A percentile compares a stretch with the other conserved stretches of the same genome.
phyloP scores from a whole-genome alignment of 1,140 invertebrate species.

The Gryllus bimaculatus region DNA sequence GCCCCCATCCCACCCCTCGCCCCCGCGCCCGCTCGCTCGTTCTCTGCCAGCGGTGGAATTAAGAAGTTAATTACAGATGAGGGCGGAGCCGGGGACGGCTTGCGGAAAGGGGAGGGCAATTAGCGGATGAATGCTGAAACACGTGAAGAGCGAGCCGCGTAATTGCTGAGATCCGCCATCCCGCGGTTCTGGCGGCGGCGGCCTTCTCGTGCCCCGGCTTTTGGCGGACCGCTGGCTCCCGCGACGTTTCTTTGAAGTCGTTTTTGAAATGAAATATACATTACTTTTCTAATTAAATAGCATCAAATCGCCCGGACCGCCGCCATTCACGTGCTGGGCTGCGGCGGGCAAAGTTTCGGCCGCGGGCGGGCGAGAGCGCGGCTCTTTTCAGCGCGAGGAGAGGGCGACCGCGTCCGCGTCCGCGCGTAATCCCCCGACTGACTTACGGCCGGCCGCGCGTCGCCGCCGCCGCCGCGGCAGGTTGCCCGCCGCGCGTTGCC shows the following conservation, averaged over 20 bases:
- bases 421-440: no score
- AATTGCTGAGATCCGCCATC: not conserved
- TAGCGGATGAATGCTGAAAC: not conserved
- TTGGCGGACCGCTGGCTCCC: not conserved
- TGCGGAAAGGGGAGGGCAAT: not conserved
- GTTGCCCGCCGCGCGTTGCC: not conserved
- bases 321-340: not conserved
- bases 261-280: not conserved
- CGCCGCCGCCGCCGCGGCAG: no score
- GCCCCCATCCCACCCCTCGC: no score
- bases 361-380: not conserved
- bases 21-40: not conserved
- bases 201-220: not conserved
- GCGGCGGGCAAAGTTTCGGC: not conserved
- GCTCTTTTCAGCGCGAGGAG: not conserved
- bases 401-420: not conserved
- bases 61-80: conserved; percentile 5
- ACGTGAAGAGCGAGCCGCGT: not conserved
- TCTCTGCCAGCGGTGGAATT: not conserved
- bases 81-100: not conserved
- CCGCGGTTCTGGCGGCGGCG: no score
- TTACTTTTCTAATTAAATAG: not conserved
- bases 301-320: not conserved
- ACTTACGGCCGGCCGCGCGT: no score
- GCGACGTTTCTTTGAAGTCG: not conserved